Evolutionary conservation across 2,797 vertebrate genomes (phyloP).

Genomic region (Acanthurus leucopareius): DNA sequence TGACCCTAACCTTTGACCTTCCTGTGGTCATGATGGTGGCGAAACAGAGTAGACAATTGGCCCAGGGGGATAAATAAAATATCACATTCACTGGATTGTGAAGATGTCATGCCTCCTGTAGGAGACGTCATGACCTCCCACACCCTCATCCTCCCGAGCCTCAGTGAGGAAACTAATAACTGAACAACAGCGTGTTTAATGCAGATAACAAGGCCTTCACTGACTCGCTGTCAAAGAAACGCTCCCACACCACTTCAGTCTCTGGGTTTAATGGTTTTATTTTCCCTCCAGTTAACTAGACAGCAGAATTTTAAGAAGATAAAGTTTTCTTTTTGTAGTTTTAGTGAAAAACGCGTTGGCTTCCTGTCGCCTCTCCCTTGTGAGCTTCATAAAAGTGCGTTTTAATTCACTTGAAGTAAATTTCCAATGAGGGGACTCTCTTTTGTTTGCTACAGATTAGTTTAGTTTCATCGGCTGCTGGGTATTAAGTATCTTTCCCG

Average conservation of each 20-base stretch:
- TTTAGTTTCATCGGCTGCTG: slow-evolving; percentile 16
- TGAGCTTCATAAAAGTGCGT: slow-evolving; percentile 19
- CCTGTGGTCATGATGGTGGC: background rate
- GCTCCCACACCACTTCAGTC: background rate
- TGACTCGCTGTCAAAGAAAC: background rate
- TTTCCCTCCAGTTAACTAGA: background rate
- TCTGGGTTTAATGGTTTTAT: background rate
- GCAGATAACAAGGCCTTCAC: slow-evolving; percentile 24
- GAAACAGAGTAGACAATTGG: background rate
- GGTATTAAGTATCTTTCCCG: slow-evolving; percentile 16
- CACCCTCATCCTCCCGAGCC: background rate
- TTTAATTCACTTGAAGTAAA: slow-evolving; percentile 36
- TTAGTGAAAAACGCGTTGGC: background rate
- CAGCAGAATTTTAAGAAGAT: background rate
- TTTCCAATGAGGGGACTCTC: slow-evolving; percentile 10
- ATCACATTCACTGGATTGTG: background rate
- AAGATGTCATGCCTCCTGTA: background rate
- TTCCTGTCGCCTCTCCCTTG: slow-evolving; percentile 10
- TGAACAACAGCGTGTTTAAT: slow-evolving; percentile 22
- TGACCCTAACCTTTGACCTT: slow-evolving; percentile 39
- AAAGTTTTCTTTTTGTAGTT: slow-evolving; percentile 14
- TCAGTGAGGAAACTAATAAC: slow-evolving; percentile 15
- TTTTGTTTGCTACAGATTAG: slow-evolving; percentile 35
- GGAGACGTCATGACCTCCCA: background rate
- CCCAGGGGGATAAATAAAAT: slow-evolving; percentile 8